These are phyloP conservation scores for Steinernema khuongi DNA, from an alignment of 1,140 invertebrate genomes.

Conservation along the genomic window DNA sequence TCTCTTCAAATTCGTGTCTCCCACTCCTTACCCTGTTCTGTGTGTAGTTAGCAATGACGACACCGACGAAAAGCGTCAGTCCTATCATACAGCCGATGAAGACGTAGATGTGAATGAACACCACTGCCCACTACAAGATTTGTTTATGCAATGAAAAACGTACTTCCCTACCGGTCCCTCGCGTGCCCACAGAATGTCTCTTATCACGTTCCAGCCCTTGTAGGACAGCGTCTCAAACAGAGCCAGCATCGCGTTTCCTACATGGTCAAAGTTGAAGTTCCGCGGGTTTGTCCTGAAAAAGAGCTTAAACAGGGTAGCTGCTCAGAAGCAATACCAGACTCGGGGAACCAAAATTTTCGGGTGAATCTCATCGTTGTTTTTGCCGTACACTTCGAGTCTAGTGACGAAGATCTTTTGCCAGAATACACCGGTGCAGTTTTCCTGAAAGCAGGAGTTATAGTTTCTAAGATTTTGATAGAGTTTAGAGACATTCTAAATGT, in stretches of 20 bases:
- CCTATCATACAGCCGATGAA: conserved; percentile 99
- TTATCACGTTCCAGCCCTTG: conserved; percentile 97
- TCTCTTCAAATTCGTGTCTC: not conserved
- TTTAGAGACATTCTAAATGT: conserved; percentile 20
- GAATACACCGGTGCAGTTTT: conserved; percentile 92
- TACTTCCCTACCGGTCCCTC: conserved; percentile 84
- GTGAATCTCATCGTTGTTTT: conserved; percentile 71
- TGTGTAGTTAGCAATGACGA: conserved; percentile 99
- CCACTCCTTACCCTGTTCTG: conserved; percentile 77
- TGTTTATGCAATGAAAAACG: not conserved
- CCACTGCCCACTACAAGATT: conserved; percentile 63
- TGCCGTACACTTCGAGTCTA: conserved; percentile 83
- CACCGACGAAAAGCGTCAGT: conserved; percentile 93
- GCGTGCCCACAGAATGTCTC: conserved; percentile 90
- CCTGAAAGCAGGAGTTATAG: conserved; percentile 61
- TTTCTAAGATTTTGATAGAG: not conserved
- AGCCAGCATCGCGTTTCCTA: conserved; percentile 94
- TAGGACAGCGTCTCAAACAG: conserved; percentile 97
- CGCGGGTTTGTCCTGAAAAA: conserved; percentile 52
- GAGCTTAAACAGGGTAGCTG: too few species aligned
- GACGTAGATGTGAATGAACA: conserved; percentile 98
- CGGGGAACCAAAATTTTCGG: conserved; percentile 91
- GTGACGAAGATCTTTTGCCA: conserved; percentile 90
- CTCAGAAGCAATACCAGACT: conserved; percentile 71
- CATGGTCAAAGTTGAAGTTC: conserved; percentile 90